Evolutionary conservation across 53 echinoderm and acorn worm genomes (phyloP), one percentile per base, ranked within the genome.

Genomic region (Antedon mediterranea): DNA sequence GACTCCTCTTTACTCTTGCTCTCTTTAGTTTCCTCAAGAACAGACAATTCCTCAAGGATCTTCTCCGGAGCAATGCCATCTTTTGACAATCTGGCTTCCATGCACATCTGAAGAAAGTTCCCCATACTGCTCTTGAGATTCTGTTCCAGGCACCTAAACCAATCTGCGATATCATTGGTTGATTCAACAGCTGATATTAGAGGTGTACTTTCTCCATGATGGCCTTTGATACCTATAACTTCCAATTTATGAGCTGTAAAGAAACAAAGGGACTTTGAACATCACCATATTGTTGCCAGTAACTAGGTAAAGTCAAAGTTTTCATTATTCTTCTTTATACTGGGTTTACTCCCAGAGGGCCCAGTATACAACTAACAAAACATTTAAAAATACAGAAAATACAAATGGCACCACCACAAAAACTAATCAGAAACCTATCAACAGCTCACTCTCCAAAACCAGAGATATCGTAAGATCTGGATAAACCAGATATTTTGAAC

Each of bases 51-150:
- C 30, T 87, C 86, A 0, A 97, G 85, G 78, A 97, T 97, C 27
- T 86, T 85, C 37, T 82, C 87, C 29, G 92, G 89, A 30, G 80
- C 73, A 7, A 72, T 33, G 30, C 42, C 72, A 43, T 80, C 90
- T 82, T 88, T 81, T 74, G 78, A 78, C 27, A 98, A 82, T 44
- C 98, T 90, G 29, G 92, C 85, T 72, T 98, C 93, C 73, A 98
- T 72, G 78, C 98, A 98, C 32, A 90, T 86, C 34, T 84, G 83
- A 6, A 98, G 85, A 76, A 90, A 81, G 3, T 85, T 85, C 8
- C 92, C 98, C 72, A 98, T 80, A 31, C 91, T 86, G 44, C 88
- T 93, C 79, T 88, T 92, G 43, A 93, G 73, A 30, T 73, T n/a
- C n/a, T n/a, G n/a, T 84, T 97, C 97, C 74, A 97, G 81, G 7